Base-by-base conservation (phyloP, 2,797 vertebrate species). In the Hydrocynus forskahlii region DNA sequence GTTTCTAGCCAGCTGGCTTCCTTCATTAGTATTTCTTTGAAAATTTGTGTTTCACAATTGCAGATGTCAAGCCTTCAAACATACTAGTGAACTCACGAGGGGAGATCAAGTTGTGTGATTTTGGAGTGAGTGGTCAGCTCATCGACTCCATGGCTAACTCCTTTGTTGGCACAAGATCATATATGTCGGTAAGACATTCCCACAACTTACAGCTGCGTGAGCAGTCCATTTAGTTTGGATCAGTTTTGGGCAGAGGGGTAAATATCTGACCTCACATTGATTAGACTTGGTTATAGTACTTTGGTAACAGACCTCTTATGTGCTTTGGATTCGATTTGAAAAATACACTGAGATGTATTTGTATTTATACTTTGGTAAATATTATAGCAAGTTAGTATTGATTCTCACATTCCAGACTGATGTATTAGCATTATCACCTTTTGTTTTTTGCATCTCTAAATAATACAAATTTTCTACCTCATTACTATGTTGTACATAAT, bases 131-230 rank as follows among this genome's bases (percentile, higher is more conserved):
- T 48, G 95, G 95, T 4, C 95, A 96, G 84, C 95, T 96, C 81
- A 96, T 96, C 17, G 95, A 96, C 91, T 96, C 95, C 86, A 96
- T 96, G 95, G 95, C 95, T 52, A 96, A 96, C 87, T 96, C 95
- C 71, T 96, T 96, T 23, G 95, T 96, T 82, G 95, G 95, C 54
- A 96, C 95, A 0, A 94, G 95, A 16, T 96, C 95, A 72, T 96
- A 96, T 87, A 96, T 96, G 95, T 96, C 95, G 85, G 95, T 96
- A 88, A 90, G 95, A 93, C 23, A 17, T 14, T 10, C 54, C 48
- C 13, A 23, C 55, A 35, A 48, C 0, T 48, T 48, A 48, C 12
- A 13, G 10, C 16, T 52, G 48, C 13, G 12, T 52, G 12, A 52
- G 13, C 48, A 52, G 48, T 52, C 48, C 4, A 0, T 52, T 52